Conservation (phyloP, 2,888 invertebrate species). For the Aleiodes testaceus region DNA sequence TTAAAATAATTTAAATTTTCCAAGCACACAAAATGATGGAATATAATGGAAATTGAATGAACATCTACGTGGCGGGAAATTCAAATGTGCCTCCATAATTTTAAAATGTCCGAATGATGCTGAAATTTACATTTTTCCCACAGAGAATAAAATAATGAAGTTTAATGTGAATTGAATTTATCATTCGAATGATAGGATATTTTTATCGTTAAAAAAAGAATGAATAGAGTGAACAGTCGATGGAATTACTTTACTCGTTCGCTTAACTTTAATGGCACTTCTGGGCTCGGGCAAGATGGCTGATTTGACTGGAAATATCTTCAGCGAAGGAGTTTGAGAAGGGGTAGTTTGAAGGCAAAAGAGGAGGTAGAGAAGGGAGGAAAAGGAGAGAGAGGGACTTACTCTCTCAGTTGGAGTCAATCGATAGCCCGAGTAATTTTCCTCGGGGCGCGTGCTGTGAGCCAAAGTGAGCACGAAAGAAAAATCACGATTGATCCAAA, state of each 20-base stretch:
- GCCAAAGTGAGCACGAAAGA: slow-evolving; percentile 8
- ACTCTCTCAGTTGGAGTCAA: slow-evolving; percentile 21
- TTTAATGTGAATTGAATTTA: slow-evolving; percentile 18
- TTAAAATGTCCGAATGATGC: not conserved
- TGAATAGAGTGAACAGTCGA: slow-evolving; percentile 29
- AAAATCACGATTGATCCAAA: slow-evolving; percentile 18
- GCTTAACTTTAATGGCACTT: slow-evolving; percentile 35
- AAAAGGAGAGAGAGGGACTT: not conserved
- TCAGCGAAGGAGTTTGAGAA: slow-evolving; percentile 6
- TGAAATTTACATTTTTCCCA: not conserved
- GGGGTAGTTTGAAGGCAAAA: slow-evolving; percentile 16
- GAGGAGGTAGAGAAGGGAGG: not conserved
- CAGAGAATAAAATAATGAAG: slow-evolving; percentile 14
- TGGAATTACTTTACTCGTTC: slow-evolving; percentile 31
- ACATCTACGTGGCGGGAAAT: not conserved
- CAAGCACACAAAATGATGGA: no score
- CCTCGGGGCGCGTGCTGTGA: slow-evolving; percentile 18
- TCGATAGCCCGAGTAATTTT: slow-evolving; percentile 31
- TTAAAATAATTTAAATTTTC: no score
- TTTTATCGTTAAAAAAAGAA: slow-evolving; percentile 21
- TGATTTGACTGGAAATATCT: slow-evolving; percentile 34
- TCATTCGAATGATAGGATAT: slow-evolving; percentile 9
- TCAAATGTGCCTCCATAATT: not conserved
- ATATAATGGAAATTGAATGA: not conserved
- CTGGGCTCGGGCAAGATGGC: slow-evolving; percentile 26